These are phyloP conservation scores for Salminus brasiliensis DNA, from an alignment of 2,113 vertebrate species.

Conservation along the genomic window DNA sequence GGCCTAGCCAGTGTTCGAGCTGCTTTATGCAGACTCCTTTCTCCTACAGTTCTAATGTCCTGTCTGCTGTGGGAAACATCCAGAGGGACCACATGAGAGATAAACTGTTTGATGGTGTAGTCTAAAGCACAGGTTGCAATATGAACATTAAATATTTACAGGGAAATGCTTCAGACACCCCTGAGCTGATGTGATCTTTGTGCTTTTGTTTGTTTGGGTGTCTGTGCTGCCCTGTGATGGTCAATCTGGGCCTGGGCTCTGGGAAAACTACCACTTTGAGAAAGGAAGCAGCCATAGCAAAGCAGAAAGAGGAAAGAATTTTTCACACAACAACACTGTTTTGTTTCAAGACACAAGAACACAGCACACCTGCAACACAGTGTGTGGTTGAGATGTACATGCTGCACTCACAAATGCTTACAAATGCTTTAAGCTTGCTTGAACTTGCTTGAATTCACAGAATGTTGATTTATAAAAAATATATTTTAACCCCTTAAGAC, in stretches of 20 bases:
- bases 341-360: too few relatives aligned
- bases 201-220: neutral
- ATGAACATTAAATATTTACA: conserved; percentile 42
- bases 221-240: neutral
- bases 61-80: neutral
- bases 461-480: too few relatives aligned
- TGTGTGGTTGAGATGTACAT: too few relatives aligned
- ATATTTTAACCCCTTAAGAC: too few relatives aligned
- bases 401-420: too few relatives aligned
- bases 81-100: neutral
- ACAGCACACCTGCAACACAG: too few relatives aligned
- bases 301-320: neutral
- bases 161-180: neutral
- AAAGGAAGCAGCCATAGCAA: conserved; percentile 43
- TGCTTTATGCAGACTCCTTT: conserved; percentile 8
- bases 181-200: neutral
- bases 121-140: conserved; percentile 2
- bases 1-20: neutral
- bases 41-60: conserved; percentile 10
- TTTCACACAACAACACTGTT: neutral
- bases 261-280: conserved; percentile 44
- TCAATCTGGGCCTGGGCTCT: neutral
- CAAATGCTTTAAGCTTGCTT: too few relatives aligned
- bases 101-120: neutral
- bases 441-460: too few relatives aligned